Percentiles rank a stretch among this genome's conserved stretches.
These are phyloP conservation scores for Ligdia adustata DNA, from an alignment of 2,888 invertebrate genomes.

Conservation along the genomic window DNA sequence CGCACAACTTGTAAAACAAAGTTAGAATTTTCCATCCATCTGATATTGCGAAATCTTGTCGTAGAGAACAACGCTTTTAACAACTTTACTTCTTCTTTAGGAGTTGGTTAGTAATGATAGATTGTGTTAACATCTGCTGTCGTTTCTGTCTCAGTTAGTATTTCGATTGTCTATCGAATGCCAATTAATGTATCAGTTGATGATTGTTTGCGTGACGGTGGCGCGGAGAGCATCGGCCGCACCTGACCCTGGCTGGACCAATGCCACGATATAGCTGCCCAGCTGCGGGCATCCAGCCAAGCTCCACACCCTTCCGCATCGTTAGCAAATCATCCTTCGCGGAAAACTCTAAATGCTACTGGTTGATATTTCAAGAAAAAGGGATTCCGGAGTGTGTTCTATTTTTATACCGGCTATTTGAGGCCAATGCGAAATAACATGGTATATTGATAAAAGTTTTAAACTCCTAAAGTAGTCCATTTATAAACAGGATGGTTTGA, in stretches of 20 bases:
- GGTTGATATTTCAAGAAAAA: conserved; percentile 37
- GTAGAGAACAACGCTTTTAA: conserved; percentile 1
- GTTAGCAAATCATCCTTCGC: conserved; percentile 64
- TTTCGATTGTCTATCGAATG: conserved; percentile 26
- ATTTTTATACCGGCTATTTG: background rate
- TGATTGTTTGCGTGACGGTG: conserved; percentile 52
- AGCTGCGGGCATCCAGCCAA: conserved; percentile 69
- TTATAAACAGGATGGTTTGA: conserved; percentile 23
- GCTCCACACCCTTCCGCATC: conserved; percentile 73
- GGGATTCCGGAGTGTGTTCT: conserved; percentile 4
- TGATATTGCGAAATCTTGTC: conserved; percentile 4
- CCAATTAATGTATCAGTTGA: conserved; percentile 41
- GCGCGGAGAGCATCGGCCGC: conserved; percentile 77
- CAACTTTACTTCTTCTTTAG: conserved; percentile 1
- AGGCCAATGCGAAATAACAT: conserved; percentile 1
- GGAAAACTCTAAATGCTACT: conserved; percentile 45
- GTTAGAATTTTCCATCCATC: conserved; percentile 3
- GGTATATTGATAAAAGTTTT: conserved; percentile 2
- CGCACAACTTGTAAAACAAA: conserved; percentile 2
- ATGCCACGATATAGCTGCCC: conserved; percentile 72
- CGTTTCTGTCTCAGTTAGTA: conserved; percentile 23
- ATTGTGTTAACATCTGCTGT: conserved; percentile 8
- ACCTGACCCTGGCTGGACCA: conserved; percentile 83
- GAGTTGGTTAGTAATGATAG: conserved; percentile 7
- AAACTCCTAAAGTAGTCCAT: conserved; percentile 15